Evolutionary conservation across 2,113 vertebrate species (phyloP).

Genomic region (Anarrhichthys ocellatus): DNA sequence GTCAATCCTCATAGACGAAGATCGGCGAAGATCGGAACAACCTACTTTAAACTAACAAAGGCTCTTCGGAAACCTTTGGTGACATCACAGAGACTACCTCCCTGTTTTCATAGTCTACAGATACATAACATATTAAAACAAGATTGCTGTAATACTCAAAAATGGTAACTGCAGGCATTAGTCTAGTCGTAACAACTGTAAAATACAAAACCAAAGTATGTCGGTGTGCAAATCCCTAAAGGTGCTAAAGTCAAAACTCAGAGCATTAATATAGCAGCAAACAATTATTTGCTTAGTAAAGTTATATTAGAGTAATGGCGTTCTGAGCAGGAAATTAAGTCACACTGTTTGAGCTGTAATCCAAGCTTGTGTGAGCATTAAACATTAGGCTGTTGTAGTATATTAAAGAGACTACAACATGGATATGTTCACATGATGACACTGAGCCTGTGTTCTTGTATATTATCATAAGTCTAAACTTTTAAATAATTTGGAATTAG

Average conservation of each 20-base stretch:
- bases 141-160: neutral
- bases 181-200: neutral
- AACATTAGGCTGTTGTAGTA: neutral
- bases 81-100: neutral
- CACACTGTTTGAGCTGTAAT: neutral
- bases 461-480: neutral
- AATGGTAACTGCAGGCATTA: neutral
- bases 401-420: neutral
- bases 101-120: neutral
- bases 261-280: neutral
- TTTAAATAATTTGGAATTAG: conserved; percentile 1
- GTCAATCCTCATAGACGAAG: neutral
- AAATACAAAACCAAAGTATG: neutral
- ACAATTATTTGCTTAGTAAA: neutral
- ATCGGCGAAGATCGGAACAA: too few species aligned
- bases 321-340: neutral
- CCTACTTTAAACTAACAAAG: neutral
- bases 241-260: neutral
- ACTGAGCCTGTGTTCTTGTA: neutral
- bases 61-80: neutral
- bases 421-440: neutral
- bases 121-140: neutral
- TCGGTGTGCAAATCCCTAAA: neutral
- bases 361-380: neutral
- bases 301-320: neutral